Percentiles rank a stretch among this genome's conserved stretches.
Conservation (phyloP, 2,113 vertebrate species). For the Ochotona curzoniae region DNA sequence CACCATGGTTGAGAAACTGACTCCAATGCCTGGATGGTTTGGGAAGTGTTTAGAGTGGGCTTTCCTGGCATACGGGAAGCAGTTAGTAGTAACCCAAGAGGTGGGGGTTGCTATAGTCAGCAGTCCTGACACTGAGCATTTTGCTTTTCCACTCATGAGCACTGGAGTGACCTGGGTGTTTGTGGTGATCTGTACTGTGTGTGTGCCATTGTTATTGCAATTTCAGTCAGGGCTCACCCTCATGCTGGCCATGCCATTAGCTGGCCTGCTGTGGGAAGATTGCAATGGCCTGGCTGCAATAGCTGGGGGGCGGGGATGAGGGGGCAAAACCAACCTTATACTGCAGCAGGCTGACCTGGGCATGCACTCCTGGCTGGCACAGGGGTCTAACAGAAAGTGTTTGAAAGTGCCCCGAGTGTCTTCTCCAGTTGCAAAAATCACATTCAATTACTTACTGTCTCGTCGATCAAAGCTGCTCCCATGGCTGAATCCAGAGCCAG, state of each 20-base stretch:
- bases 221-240: not conserved
- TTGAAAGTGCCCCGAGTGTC: not conserved
- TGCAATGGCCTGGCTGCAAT: too few relatives aligned
- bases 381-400: not conserved
- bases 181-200: not conserved
- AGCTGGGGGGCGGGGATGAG: not conserved
- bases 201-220: not conserved
- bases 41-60: not conserved
- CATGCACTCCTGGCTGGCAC: not conserved
- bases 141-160: not conserved
- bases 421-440: not conserved
- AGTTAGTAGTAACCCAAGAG: not conserved
- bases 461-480: not conserved
- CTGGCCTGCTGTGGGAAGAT: too few relatives aligned
- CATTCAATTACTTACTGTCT: rapidly evolving
- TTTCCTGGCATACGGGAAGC: not conserved
- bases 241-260: rapidly evolving
- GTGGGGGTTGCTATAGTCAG: not conserved
- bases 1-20: too few relatives aligned
- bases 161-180: not conserved
- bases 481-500: not conserved
- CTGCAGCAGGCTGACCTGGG: not conserved
- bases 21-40: too few relatives aligned
- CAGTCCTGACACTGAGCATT: not conserved
- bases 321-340: not conserved